phyloP scores from a whole-genome alignment of 2,888 invertebrate species.

The Tiphia femorata region DNA sequence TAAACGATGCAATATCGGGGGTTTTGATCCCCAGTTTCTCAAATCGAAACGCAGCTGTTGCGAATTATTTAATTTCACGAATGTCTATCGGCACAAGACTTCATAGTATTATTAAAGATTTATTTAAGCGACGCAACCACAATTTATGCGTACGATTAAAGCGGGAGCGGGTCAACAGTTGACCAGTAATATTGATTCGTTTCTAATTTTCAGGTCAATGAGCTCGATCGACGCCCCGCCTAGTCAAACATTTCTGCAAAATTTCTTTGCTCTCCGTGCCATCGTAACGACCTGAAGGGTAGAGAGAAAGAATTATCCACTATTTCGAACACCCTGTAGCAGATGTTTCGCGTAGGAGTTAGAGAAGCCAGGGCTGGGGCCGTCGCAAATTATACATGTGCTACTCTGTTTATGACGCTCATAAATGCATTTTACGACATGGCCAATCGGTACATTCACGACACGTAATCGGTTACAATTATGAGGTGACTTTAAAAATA shows the following conservation, averaged over 20 bases:
- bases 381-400: neutral
- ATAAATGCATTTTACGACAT: neutral
- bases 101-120: too few species aligned
- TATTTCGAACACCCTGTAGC: neutral
- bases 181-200: conserved; percentile 37
- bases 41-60: too few species aligned
- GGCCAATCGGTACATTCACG: too few species aligned
- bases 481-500: too few species aligned
- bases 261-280: neutral
- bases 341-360: neutral
- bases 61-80: too few species aligned
- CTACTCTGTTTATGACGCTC: neutral
- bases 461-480: too few species aligned
- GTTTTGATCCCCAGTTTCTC: too few species aligned
- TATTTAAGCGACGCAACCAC: neutral
- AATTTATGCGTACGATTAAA: too few species aligned
- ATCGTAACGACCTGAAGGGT: too few species aligned
- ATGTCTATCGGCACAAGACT: too few species aligned
- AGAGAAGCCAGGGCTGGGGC: neutral
- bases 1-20: too few species aligned
- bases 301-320: neutral
- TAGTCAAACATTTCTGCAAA: conserved; percentile 35
- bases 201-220: conserved; percentile 49
- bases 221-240: conserved; percentile 49
- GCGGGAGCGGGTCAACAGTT: too few species aligned